phyloP scores from a whole-genome alignment of 2,888 invertebrate species.

The Leptopilina myrica region DNA sequence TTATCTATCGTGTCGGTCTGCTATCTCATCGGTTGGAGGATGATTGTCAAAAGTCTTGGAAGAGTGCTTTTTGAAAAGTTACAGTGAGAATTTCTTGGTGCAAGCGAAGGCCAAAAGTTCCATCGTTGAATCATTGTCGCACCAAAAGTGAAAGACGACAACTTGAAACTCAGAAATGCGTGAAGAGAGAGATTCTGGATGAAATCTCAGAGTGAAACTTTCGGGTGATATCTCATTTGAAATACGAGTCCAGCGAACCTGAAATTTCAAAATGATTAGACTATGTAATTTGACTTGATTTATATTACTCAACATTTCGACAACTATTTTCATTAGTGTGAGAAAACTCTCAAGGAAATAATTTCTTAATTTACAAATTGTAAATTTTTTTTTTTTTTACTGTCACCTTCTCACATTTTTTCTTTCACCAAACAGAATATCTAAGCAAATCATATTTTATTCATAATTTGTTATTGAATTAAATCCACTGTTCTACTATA shows the following conservation, averaged over 20 bases:
- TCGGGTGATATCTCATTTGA: slow-evolving; percentile 4
- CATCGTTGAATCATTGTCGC: slow-evolving; percentile 10
- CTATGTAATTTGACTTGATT: slow-evolving; percentile 1
- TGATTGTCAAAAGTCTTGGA: slow-evolving; percentile 29
- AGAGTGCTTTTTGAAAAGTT: slow-evolving; percentile 31
- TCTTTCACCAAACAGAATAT: no score
- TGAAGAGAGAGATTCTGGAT: slow-evolving; percentile 31
- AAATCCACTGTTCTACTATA: no score
- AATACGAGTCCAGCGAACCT: not conserved
- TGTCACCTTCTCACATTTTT: not conserved
- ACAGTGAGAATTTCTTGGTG: not conserved
- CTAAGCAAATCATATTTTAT: no score
- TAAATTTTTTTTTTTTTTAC: no score
- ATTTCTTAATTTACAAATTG: no score
- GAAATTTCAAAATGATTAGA: slow-evolving; percentile 10
- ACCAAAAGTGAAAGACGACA: slow-evolving; percentile 31
- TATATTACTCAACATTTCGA: no score
- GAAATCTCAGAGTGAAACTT: slow-evolving; percentile 6
- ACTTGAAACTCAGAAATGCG: slow-evolving; percentile 10
- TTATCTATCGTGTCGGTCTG: slow-evolving; percentile 20
- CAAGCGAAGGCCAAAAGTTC: slow-evolving; percentile 35
- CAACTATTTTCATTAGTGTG: not conserved
- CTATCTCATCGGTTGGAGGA: slow-evolving; percentile 21
- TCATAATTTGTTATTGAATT: no score
- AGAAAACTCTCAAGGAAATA: no score